phyloP scores from a whole-genome alignment of 92 coral and sea anemone genomes.

The Epizoanthus scotinus region DNA sequence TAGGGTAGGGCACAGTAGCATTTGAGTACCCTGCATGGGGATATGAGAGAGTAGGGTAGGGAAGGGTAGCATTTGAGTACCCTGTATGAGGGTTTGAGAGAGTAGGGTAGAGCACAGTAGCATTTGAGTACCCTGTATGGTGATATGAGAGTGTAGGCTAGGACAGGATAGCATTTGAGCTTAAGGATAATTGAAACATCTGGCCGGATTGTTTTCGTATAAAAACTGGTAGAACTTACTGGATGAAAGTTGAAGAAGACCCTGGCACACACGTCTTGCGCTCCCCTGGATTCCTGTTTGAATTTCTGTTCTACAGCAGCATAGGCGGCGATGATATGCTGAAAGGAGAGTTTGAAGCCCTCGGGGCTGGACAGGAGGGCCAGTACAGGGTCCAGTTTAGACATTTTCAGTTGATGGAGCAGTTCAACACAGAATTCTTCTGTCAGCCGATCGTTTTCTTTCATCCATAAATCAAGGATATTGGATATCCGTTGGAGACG shows the following conservation, averaged over 20 bases:
- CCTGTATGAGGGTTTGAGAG: too few species aligned
- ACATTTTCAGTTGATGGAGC: constrained; percentile 46
- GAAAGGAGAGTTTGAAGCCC: constrained; percentile 54
- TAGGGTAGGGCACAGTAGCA: too few species aligned
- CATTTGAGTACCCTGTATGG: too few species aligned
- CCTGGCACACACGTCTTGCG: constrained; percentile 65
- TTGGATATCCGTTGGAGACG: too few species aligned
- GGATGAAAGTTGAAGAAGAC: constrained; percentile 74
- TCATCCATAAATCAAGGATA: constrained; percentile 47
- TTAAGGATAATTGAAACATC: too few species aligned
- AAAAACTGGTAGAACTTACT: constrained; percentile 27
- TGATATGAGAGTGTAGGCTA: too few species aligned
- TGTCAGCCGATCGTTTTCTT: constrained; percentile 53
- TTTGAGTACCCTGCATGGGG: too few species aligned
- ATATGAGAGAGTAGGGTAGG: too few species aligned
- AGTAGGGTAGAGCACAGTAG: too few species aligned
- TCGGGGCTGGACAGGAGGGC: constrained; percentile 49
- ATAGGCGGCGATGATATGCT: constrained; percentile 64
- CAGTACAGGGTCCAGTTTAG: constrained; percentile 56
- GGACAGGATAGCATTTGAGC: too few species aligned
- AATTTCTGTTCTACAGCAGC: constrained; percentile 51
- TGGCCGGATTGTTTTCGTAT: too few species aligned
- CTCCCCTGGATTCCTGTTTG: constrained; percentile 53
- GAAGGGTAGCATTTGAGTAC: neutral
- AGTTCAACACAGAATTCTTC: constrained; percentile 48